Conservation (phyloP, 2,113 vertebrate genomes). For the Acrocephalus arundinaceus region DNA sequence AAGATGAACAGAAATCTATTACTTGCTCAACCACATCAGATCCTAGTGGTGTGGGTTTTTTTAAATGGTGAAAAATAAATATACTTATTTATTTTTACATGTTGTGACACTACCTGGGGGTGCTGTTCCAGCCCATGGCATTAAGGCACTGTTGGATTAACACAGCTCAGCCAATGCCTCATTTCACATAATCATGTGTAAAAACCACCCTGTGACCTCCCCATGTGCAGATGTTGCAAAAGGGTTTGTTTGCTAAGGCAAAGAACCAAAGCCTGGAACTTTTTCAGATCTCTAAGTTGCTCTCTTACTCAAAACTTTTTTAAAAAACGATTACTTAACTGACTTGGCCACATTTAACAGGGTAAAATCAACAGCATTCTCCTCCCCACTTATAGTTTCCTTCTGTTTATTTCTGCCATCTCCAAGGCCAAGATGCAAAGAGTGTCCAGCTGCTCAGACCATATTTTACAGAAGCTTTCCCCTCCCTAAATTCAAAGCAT, state of each 20-base stretch:
- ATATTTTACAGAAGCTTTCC: constrained; percentile 12
- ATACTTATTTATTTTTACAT: neutral
- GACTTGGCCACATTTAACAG: neutral
- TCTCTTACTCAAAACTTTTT: neutral
- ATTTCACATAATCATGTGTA: neutral
- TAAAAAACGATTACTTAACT: neutral
- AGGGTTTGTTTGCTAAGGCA: constrained; percentile 22
- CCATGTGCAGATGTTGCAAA: neutral
- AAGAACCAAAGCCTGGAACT: constrained; percentile 19
- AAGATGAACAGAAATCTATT: neutral
- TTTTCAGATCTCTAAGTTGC: neutral
- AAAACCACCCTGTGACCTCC: neutral
- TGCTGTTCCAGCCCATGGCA: neutral
- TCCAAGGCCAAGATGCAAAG: constrained; percentile 4
- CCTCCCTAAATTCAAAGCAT: neutral
- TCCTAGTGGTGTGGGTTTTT: neutral
- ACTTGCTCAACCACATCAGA: neutral
- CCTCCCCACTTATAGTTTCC: neutral
- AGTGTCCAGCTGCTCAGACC: constrained; percentile 24
- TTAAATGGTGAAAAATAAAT: neutral
- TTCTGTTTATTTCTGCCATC: constrained; percentile 30
- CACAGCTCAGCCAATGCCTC: neutral
- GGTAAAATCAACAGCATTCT: constrained; percentile 15
- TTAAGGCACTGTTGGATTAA: accelerated
- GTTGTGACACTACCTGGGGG: neutral